phyloP scores from a whole-genome alignment of 2,113 vertebrate species.

The Psammodynastes pulverulentus region DNA sequence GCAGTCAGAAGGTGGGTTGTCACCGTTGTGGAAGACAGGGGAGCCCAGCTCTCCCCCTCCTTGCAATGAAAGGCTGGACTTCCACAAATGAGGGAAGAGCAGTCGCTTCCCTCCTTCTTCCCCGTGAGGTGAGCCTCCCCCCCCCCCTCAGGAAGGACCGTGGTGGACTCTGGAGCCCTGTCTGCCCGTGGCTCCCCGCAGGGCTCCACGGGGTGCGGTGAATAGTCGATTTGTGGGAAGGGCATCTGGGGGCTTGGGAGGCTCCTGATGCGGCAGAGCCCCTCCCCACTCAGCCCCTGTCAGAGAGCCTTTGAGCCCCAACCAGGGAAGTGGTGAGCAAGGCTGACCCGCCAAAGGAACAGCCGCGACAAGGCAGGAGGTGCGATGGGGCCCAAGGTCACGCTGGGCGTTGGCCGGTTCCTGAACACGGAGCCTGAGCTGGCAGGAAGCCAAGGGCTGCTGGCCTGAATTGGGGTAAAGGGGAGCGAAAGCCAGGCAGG shows the following conservation, averaged over 20 bases:
- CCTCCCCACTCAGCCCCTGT: neutral
- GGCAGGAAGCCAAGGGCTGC: neutral
- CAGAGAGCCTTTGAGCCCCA: neutral
- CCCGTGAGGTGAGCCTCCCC: neutral
- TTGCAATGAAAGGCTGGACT: neutral
- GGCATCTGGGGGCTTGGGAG: neutral
- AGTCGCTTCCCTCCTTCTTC: neutral
- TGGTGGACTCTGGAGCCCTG: no score
- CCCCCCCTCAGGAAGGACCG: neutral
- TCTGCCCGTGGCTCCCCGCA: neutral
- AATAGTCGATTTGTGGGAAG: neutral
- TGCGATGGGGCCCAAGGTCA: slow-evolving; percentile 13
- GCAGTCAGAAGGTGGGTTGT: neutral
- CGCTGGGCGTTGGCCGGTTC: neutral
- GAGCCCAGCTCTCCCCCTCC: neutral
- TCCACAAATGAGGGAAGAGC: neutral
- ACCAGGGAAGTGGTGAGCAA: slow-evolving; percentile 22
- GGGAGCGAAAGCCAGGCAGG: neutral
- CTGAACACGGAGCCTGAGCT: slow-evolving; percentile 3
- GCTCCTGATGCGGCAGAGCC: neutral
- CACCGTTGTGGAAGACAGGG: neutral
- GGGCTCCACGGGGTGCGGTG: neutral
- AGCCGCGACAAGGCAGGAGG: slow-evolving; percentile 46
- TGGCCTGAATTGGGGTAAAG: neutral
- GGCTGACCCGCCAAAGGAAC: slow-evolving; percentile 58